Evolutionary conservation across 2,797 vertebrate species (phyloP), one percentile per base, ranked within the genome.

Genomic region (Lindbergichthys nudifrons): DNA sequence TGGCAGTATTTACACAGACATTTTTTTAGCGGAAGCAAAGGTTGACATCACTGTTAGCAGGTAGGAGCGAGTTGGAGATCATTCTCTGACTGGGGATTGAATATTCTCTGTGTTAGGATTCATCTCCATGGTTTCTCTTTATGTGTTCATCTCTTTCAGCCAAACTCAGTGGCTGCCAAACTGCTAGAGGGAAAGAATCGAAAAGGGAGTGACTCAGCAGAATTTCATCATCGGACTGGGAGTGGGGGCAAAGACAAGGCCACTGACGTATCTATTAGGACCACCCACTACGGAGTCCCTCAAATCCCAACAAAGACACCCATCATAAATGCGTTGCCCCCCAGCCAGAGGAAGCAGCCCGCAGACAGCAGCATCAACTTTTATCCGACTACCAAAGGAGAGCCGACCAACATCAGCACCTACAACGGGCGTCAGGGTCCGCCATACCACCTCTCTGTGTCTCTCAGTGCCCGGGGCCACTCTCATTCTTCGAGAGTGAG

Each of bases 221-320:
- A 94, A 77, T 84, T 75, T 60, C 75, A 84, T 18, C 71, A 90
- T 56, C 82, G 84, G 73, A 82, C 78, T 19, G 80, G 66, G 51
- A 91, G 77, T 18, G 80, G 79, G 70, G 75, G 81, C 79, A 84
- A 82, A 86, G 77, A 84, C 74, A 88, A 89, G 90, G 82, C 84
- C 88, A 75, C 72, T 60, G 85, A 93, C 66, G 18, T 78, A 58
- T 73, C 81, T 32, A 85, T 84, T 77, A 86, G 85, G 83, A 95
- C 93, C 79, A 87, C 73, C 45, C 82, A 94, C 0, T 93, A 94
- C 36, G 78, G 94, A 73, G 77, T 92, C 39, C 83, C 92, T 80
- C 95, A 94, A 64, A 93, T 91, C 26, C 86, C 93, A 0, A 84
- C 93, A 52, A 96, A 94, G 88, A 93, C 96, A 68, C 91, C 95